phyloP scores from a whole-genome alignment of 2,888 invertebrate species.

The Parnassius glacialis region DNA sequence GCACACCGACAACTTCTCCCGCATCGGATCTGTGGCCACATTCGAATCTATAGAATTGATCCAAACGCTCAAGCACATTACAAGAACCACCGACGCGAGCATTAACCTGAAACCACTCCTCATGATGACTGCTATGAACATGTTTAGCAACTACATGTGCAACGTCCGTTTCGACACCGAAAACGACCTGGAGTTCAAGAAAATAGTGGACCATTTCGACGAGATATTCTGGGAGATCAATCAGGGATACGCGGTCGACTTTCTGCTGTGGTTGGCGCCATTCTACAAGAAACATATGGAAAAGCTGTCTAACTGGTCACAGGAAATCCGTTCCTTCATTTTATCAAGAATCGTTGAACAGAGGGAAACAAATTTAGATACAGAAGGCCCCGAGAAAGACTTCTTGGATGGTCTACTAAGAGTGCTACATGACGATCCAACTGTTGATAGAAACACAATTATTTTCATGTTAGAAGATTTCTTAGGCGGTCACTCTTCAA shows the following conservation, averaged over 20 bases:
- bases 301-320: slow-evolving; percentile 85
- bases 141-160: slow-evolving; percentile 94
- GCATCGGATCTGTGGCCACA: slow-evolving; percentile 86
- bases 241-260: slow-evolving; percentile 93
- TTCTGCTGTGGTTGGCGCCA: slow-evolving; percentile 90
- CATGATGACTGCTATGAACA: slow-evolving; percentile 88
- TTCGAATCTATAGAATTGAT: slow-evolving; percentile 84
- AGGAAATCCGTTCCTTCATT: slow-evolving; percentile 87
- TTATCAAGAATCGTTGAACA: slow-evolving; percentile 85
- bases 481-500: slow-evolving; percentile 92
- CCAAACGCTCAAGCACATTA: slow-evolving; percentile 72
- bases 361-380: slow-evolving; percentile 77
- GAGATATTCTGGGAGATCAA: slow-evolving; percentile 96
- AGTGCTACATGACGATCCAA: slow-evolving; percentile 83
- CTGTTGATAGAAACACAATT: slow-evolving; percentile 88
- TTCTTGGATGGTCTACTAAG: slow-evolving; percentile 90
- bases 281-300: slow-evolving; percentile 86
- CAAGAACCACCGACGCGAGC: slow-evolving; percentile 54
- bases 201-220: slow-evolving; percentile 87
- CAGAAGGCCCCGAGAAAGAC: slow-evolving; percentile 84
- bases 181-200: slow-evolving; percentile 83
- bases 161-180: slow-evolving; percentile 87
- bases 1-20: slow-evolving; percentile 85
- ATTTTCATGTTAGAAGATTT: slow-evolving; percentile 93
- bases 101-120: slow-evolving; percentile 86